phyloP scores from a whole-genome alignment of 2,797 vertebrate species.

The Glossophaga mutica region DNA sequence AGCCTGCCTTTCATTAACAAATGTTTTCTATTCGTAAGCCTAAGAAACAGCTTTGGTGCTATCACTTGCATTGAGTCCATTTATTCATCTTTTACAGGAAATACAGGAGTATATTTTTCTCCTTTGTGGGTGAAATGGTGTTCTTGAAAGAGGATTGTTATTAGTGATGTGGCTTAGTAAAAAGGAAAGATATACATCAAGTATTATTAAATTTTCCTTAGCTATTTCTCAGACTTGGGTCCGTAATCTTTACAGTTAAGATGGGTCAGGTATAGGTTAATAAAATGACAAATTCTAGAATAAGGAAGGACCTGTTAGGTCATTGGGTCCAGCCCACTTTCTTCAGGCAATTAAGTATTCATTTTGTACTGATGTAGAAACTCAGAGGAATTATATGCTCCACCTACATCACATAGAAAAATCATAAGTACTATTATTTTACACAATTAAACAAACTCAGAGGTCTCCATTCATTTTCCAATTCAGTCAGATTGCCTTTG shows the following conservation, averaged over 20 bases:
- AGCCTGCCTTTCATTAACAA: conserved; percentile 22
- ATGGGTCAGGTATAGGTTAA: background rate
- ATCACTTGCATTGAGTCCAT: conserved; percentile 24
- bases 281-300: background rate
- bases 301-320: background rate
- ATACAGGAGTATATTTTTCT: background rate
- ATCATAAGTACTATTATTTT: background rate
- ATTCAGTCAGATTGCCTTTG: background rate
- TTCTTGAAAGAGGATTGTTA: background rate
- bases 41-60: conserved; percentile 16
- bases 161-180: background rate
- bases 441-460: background rate
- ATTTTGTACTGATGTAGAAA: background rate
- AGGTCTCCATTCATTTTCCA: background rate
- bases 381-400: background rate
- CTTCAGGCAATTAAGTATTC: background rate
- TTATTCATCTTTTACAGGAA: conserved; percentile 57
- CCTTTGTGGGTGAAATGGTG: background rate
- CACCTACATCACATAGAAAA: background rate
- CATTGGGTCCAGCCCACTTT: background rate
- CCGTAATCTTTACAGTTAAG: conserved; percentile 45
- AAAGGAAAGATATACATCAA: conserved; percentile 44
- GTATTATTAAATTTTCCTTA: background rate
- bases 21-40: conserved; percentile 33
- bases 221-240: conserved; percentile 36